These are phyloP conservation scores for Pseudotriccus pelzelni DNA, from an alignment of 2,797 vertebrate species.

Conservation along the genomic window DNA sequence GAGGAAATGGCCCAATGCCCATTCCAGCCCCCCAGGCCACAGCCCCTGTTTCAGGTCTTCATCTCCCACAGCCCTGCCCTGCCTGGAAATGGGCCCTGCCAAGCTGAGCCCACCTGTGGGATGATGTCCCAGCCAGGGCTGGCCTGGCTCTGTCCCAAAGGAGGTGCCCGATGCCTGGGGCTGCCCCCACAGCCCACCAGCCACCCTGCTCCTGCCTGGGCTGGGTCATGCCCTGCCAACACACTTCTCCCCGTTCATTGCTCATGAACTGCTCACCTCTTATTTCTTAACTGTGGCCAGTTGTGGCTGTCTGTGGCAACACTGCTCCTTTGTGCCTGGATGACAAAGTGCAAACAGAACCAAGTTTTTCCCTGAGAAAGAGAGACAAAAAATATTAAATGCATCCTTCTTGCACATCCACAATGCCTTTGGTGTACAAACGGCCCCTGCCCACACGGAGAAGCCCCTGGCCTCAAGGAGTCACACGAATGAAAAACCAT, in stretches of 20 bases:
- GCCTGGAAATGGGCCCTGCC: rapidly evolving
- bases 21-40: not conserved
- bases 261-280: not conserved
- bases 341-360: not conserved
- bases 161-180: not conserved
- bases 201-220: not conserved
- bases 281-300: not conserved
- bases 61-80: not conserved
- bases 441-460: rapidly evolving
- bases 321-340: not conserved
- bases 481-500: not conserved
- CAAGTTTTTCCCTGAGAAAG: not conserved
- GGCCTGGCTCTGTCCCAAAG: not conserved
- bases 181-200: rapidly evolving
- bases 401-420: not conserved
- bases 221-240: not conserved
- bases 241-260: not conserved
- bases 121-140: rapidly evolving
- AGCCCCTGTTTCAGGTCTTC: not conserved
- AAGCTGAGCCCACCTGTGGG: not conserved
- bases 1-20: not conserved
- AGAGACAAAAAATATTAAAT: not conserved
- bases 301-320: not conserved
- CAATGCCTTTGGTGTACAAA: not conserved
- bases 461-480: not conserved